Percentiles rank a stretch among this genome's conserved stretches.
Evolutionary conservation across 2,888 invertebrate genomes (phyloP).

Genomic region (Epicampocera succincta): DNA sequence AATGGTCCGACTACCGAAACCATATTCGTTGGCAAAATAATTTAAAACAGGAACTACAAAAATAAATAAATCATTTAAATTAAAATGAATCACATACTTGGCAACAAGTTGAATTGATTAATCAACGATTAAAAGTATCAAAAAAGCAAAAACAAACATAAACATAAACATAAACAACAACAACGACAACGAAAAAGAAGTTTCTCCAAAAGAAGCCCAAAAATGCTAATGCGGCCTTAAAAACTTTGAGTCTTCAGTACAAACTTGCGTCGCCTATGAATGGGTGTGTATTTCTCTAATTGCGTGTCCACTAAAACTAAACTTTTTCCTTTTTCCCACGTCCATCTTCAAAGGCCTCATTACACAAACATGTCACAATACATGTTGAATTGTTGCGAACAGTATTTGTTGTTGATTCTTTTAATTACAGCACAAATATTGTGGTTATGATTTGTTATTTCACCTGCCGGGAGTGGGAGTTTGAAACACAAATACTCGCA

Average conservation of each 20-base stretch:
- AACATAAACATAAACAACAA: too few relatives aligned
- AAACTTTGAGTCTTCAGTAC: too few relatives aligned
- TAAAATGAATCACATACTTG: background rate
- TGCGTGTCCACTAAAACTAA: too few relatives aligned
- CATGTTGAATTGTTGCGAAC: background rate
- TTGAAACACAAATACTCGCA: background rate
- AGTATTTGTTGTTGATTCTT: conserved; percentile 43
- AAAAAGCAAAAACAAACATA: conserved; percentile 10
- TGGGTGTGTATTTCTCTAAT: too few relatives aligned
- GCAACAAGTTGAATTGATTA: conserved; percentile 8
- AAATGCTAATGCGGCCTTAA: too few relatives aligned
- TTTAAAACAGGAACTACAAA: too few relatives aligned
- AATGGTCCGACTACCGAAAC: too few relatives aligned
- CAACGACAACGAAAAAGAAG: too few relatives aligned
- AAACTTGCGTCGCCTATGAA: too few relatives aligned
- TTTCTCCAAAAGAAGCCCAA: too few relatives aligned
- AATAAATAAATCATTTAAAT: conserved; percentile 12
- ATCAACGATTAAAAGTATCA: conserved; percentile 6
- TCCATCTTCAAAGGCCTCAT: background rate
- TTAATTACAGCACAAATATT: conserved; percentile 64
- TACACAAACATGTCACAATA: conserved; percentile 13
- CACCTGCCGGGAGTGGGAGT: too few relatives aligned
- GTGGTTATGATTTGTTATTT: conserved; percentile 27
- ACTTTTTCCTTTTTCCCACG: conserved; percentile 1
- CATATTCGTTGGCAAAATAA: too few relatives aligned